Evolutionary conservation across 1,140 invertebrate species (phyloP).

Genomic region (Asbolus verrucosus): DNA sequence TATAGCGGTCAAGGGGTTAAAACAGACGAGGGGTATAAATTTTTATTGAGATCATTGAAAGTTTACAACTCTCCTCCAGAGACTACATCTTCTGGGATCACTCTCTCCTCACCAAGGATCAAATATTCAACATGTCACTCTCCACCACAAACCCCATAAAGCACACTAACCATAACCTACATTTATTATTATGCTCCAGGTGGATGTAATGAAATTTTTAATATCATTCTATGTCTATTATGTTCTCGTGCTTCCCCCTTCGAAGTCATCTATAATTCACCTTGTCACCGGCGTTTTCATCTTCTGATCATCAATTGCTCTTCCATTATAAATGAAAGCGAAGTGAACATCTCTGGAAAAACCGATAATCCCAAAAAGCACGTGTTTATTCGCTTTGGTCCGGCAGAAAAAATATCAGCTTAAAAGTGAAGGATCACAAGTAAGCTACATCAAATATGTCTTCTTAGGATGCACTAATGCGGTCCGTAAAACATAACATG

Average conservation of each 20-base stretch:
- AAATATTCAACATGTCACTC: slow-evolving; percentile 13
- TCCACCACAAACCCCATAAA: slow-evolving; percentile 1
- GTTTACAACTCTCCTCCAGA: background rate
- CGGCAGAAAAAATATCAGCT: background rate
- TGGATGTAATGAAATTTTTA: slow-evolving; percentile 41
- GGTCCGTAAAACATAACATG: background rate
- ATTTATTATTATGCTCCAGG: slow-evolving; percentile 26
- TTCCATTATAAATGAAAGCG: slow-evolving; percentile 37
- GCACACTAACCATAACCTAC: slow-evolving; percentile 7
- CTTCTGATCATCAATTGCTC: slow-evolving; percentile 40
- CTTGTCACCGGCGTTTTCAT: slow-evolving; percentile 40
- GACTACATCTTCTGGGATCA: background rate
- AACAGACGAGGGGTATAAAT: slow-evolving; percentile 8
- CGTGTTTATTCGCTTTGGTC: slow-evolving; percentile 6
- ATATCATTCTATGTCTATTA: slow-evolving; percentile 36
- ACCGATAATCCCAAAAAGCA: slow-evolving; percentile 27
- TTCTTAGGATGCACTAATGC: too few species aligned
- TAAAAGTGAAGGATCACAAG: background rate
- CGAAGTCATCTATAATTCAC: slow-evolving; percentile 42
- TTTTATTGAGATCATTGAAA: slow-evolving; percentile 35
- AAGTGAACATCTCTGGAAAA: slow-evolving; percentile 5
- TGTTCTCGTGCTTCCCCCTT: slow-evolving; percentile 11
- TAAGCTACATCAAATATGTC: too few species aligned
- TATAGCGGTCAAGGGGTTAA: slow-evolving; percentile 33
- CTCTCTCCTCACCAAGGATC: background rate